A percentile compares a stretch with the other conserved stretches of the same genome.
Evolutionary conservation across 2,113 vertebrate genomes (phyloP).

Genomic region (Motacilla tschutschensis): DNA sequence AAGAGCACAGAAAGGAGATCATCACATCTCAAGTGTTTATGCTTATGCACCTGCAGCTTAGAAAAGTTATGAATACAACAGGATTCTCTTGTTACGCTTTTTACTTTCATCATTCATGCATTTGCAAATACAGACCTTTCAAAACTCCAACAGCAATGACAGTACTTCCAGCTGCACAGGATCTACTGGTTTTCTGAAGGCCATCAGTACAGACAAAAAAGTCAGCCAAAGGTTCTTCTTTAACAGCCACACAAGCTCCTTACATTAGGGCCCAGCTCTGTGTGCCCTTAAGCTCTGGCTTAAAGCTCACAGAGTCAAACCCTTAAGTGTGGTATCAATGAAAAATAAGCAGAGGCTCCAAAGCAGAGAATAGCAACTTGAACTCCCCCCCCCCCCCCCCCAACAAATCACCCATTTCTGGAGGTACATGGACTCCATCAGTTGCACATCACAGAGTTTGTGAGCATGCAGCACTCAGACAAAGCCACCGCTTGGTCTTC

Average conservation of each 20-base stretch:
- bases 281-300: neutral
- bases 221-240: neutral
- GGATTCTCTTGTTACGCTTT: slow-evolving; percentile 17
- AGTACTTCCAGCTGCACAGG: slow-evolving; percentile 29
- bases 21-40: neutral
- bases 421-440: neutral
- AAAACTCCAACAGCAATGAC: neutral
- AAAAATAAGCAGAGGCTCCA: neutral
- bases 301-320: neutral
- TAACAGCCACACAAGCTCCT: neutral
- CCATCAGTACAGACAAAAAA: neutral
- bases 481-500: neutral
- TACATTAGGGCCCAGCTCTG: neutral
- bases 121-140: slow-evolving; percentile 26
- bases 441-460: neutral
- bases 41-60: slow-evolving; percentile 37
- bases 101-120: neutral
- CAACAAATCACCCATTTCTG: neutral
- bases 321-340: neutral
- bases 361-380: neutral
- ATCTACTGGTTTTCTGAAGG: slow-evolving; percentile 20
- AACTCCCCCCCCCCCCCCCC: neutral
- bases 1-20: neutral
- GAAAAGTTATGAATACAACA: neutral
- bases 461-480: neutral